Evolutionary conservation across 2,113 vertebrate genomes (phyloP), one percentile per base, ranked within the genome.

Genomic region (Bubo scandiacus): DNA sequence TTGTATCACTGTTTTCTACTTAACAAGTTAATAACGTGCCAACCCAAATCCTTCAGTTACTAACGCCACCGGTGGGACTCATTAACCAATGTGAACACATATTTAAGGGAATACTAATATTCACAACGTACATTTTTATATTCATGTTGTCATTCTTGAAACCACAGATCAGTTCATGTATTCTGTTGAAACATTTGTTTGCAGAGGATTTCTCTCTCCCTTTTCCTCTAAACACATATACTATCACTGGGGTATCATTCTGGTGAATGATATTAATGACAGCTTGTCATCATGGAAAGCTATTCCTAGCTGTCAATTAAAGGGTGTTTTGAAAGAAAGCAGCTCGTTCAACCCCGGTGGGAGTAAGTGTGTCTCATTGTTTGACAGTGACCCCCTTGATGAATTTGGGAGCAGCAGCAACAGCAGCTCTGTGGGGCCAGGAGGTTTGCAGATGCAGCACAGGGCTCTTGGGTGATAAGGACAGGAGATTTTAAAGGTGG

Each of bases 91-190:
- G 6, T 90, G 96, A 96, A 91, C 95, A 95, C 93, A 81, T 96
- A 97, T 97, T 97, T 97, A 96, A 97, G 97, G 96, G 95, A 97
- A 97, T 93, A 94, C 91, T 97, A 96, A 97, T 97, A 97, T 96
- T 95, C 95, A 94, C 94, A 97, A 86, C 6, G 86, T 94, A 97
- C 90, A 91, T 97, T 97, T 97, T 96, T 96, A 95, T 97, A 97
- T 97, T 95, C 94, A 82, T 62, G 91, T 95, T 97, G 92, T 94
- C 94, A 88, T 97, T 97, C 96, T 95, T 93, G 81, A 95, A 97
- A 93, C 88, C 84, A 78, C 91, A 88, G 79, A 88, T 94, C 91
- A 92, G 86, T 88, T 95, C 91, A 25, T 43, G 82, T 92, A 74
- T 93, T 95, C 97, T 89, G 88, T 30, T 78, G 91, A 88, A 96